Base-by-base conservation (phyloP, 2,888 invertebrate genomes). In the Eustalomyia histrio region DNA sequence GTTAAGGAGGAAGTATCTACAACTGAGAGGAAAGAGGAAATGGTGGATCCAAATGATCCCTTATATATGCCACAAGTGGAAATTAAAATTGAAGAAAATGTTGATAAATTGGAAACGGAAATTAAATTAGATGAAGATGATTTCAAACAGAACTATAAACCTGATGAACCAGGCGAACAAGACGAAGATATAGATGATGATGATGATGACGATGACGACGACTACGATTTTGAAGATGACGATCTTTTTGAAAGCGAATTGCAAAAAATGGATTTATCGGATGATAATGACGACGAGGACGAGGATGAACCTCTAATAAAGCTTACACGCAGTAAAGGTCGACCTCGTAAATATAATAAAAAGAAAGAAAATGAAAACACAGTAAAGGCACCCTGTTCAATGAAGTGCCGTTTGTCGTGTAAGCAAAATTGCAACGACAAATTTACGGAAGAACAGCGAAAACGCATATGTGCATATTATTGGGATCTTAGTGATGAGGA, bases 391-490 rank as follows among this genome's bases (percentile, higher is more conserved):
- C 65, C 65, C 5, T 39, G 53, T 35, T 18, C 39, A n/a, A 39
- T 18, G 5, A 16, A 53, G 18, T 83, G 83, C 35, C 53, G 72
- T 10, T 39, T 39, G 12, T 12, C 14, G 14, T 83, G 83, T 35
- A 73, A 74, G 18, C 82, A 76, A 60, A 79, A 82, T 52, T 80
- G 82, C 16, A 52, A 52, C 10, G 52, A 55, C 5, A 69, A 72
- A 17, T 74, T 83, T 43, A 68, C 65, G 14, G 47, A 74, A 18
- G 57, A 65, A 12, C 76, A 76, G 39, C 69, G 82, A 0, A 53
- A 35, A 16, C 17, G 63, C 33, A 39, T 80, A 16, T 83, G 82
- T 39, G 43, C 35, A 9, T 72, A 74, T 33, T 83, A 68, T 57
- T 82, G 82, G 82, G 55, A 63, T 0, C 52, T 76, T 1, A 67